A percentile compares a stretch with the other conserved stretches of the same genome.
phyloP scores from a whole-genome alignment of 92 coral and sea anemone genomes.

The Virgularia gustaviana region DNA sequence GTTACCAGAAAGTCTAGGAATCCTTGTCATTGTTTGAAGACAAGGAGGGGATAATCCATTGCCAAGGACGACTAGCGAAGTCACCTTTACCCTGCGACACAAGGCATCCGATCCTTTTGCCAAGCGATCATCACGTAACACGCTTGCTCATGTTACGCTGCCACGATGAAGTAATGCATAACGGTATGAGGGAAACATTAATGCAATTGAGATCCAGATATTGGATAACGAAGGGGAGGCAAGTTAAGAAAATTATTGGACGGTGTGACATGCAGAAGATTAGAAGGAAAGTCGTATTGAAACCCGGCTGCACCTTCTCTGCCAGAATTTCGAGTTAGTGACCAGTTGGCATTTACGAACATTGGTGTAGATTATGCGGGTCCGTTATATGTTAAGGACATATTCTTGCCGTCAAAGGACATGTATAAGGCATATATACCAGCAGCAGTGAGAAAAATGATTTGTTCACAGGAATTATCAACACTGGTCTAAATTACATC shows the following conservation, averaged over 20 bases:
- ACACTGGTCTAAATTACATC: conserved; percentile 16
- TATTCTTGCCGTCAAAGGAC: too few species aligned
- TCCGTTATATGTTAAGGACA: conserved; percentile 1
- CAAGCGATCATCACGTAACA: conserved; percentile 38
- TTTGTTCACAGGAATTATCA: conserved; percentile 9
- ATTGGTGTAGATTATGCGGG: conserved; percentile 14
- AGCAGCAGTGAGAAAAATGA: conserved; percentile 11
- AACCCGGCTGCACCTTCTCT: conserved; percentile 17
- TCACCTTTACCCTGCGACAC: conserved; percentile 28
- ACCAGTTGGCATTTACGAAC: background rate
- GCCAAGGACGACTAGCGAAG: conserved; percentile 45
- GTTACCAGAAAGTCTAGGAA: conserved; percentile 10
- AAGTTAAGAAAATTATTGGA: conserved; percentile 28
- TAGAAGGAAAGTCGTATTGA: background rate
- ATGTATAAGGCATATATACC: too few species aligned
- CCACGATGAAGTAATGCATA: conserved; percentile 46
- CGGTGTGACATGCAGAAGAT: conserved; percentile 19
- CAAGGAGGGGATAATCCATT: conserved; percentile 19
- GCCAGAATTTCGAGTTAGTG: conserved; percentile 7
- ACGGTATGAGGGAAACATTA: conserved; percentile 41
- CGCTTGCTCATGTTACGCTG: conserved; percentile 25
- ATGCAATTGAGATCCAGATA: conserved; percentile 38
- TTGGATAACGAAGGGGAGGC: conserved; percentile 44
- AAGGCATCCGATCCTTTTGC: conserved; percentile 26
- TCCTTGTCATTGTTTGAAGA: conserved; percentile 28